These are phyloP conservation scores for Melitaea athalia DNA, from an alignment of 2,888 invertebrate genomes.

Conservation along the genomic window DNA sequence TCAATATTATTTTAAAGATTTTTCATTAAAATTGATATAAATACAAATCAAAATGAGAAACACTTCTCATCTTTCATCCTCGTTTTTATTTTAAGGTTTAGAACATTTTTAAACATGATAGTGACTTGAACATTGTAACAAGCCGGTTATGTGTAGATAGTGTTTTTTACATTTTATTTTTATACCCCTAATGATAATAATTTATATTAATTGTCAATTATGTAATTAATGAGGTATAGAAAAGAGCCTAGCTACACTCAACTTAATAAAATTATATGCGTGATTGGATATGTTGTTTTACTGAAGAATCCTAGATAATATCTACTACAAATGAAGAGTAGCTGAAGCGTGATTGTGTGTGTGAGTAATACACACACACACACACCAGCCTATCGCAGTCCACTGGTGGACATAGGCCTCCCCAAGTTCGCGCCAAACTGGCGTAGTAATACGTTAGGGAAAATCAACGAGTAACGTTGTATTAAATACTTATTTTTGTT, in stretches of 20 bases:
- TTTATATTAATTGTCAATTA: conserved; percentile 76
- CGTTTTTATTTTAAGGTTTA: background rate
- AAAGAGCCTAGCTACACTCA: conserved; percentile 66
- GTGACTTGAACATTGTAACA: conserved; percentile 32
- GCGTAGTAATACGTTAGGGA: too few relatives aligned
- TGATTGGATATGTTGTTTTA: conserved; percentile 53
- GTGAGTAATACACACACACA: too few relatives aligned
- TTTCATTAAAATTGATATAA: too few relatives aligned
- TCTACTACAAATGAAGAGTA: too few relatives aligned
- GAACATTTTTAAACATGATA: background rate
- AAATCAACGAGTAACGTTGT: too few relatives aligned
- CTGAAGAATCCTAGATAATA: conserved; percentile 21
- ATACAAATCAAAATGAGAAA: too few relatives aligned
- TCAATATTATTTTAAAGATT: too few relatives aligned
- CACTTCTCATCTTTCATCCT: background rate
- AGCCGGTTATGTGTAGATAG: conserved; percentile 49
- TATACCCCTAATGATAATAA: conserved; percentile 71
- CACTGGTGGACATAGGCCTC: too few relatives aligned
- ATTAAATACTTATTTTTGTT: too few relatives aligned
- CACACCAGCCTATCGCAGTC: too few relatives aligned
- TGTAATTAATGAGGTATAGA: conserved; percentile 68
- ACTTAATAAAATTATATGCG: conserved; percentile 76
- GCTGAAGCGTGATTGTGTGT: too few relatives aligned
- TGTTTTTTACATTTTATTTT: conserved; percentile 74
- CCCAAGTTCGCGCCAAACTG: too few relatives aligned